Conservation (phyloP, 2,797 vertebrate genomes). For the Garrulus glandarius region DNA sequence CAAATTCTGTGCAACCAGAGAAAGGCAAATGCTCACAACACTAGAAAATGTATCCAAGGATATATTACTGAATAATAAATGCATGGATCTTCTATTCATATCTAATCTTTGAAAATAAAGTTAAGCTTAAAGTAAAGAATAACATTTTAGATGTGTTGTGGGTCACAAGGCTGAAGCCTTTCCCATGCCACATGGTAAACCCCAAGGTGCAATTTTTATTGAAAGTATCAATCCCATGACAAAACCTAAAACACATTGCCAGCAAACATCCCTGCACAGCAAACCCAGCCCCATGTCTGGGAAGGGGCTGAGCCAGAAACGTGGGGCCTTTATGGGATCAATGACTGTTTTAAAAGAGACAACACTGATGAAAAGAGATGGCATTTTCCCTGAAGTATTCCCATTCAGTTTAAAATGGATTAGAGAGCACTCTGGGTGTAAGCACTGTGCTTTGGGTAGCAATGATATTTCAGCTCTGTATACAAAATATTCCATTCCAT, state of each 20-base stretch:
- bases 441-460: conserved; percentile 28
- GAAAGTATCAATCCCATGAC: not conserved
- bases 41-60: rapidly evolving
- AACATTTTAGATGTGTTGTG: not conserved
- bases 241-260: not conserved
- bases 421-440: not conserved
- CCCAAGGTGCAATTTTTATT: not conserved
- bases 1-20: not conserved
- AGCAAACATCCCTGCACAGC: not conserved
- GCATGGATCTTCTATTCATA: rapidly evolving
- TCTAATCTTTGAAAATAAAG: not conserved
- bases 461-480: not conserved
- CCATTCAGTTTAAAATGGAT: conserved; percentile 47
- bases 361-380: not conserved
- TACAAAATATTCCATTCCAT: not conserved
- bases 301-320: not conserved
- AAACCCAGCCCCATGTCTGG: not conserved
- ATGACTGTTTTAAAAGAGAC: not conserved
- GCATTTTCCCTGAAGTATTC: not conserved
- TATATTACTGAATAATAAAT: not conserved
- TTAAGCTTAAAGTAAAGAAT: not conserved
- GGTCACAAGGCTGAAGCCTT: not conserved
- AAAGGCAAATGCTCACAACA: not conserved
- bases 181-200: rapidly evolving
- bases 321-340: not conserved